phyloP scores from a whole-genome alignment of 92 coral and sea anemone genomes.

The Hydrozoanthus gracilis region DNA sequence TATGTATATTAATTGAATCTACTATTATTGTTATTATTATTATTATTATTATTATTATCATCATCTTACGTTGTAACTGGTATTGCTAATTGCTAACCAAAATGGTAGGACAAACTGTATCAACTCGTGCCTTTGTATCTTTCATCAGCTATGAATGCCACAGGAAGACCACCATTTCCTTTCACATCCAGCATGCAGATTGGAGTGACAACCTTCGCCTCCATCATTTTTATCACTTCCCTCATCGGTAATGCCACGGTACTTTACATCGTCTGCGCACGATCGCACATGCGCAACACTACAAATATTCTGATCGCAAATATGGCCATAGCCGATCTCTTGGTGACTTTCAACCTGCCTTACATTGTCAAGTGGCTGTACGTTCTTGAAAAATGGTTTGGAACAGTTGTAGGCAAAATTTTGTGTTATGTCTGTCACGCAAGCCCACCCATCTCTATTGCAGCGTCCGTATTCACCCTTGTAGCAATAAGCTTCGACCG shows the following conservation, averaged over 20 bases:
- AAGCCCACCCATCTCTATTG: constrained; percentile 62
- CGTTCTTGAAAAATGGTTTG: constrained; percentile 68
- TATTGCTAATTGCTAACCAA: too few species aligned
- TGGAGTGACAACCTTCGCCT: constrained; percentile 56
- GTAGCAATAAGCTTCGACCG: constrained; percentile 80
- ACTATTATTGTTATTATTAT: too few species aligned
- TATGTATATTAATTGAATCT: too few species aligned
- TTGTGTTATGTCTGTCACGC: constrained; percentile 73
- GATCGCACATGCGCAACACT: constrained; percentile 77
- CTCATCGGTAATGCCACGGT: constrained; percentile 71
- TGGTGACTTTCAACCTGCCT: constrained; percentile 71
- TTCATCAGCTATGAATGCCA: constrained; percentile 4
- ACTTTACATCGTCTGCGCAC: constrained; percentile 75
- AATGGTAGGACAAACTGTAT: too few species aligned
- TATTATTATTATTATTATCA: too few species aligned
- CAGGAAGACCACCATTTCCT: not conserved
- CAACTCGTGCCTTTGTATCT: too few species aligned
- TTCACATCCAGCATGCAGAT: constrained; percentile 47
- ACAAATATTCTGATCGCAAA: constrained; percentile 83
- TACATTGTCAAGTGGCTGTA: constrained; percentile 72
- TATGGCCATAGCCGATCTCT: constrained; percentile 80
- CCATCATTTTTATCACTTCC: constrained; percentile 61
- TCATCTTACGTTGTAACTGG: too few species aligned
- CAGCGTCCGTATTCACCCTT: constrained; percentile 73
- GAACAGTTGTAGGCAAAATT: constrained; percentile 61